phyloP scores from a whole-genome alignment of 92 coral and sea anemone species.

The Virgularia gustaviana region DNA sequence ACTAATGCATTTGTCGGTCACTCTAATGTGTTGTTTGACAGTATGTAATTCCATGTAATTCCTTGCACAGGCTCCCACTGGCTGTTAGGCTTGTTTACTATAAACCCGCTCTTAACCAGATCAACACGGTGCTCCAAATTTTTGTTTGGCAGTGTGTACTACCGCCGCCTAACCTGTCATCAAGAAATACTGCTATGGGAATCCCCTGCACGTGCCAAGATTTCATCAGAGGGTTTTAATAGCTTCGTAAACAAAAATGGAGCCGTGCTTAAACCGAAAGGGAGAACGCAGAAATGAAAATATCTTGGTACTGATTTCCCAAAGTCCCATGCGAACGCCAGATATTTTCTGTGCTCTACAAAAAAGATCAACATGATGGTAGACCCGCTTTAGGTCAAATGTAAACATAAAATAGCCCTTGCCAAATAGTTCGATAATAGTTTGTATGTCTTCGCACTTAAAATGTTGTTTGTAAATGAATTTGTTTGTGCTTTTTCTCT shows the following conservation, averaged over 20 bases:
- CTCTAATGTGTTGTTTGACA: not conserved
- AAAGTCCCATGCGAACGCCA: constrained; percentile 38
- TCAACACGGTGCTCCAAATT: constrained; percentile 32
- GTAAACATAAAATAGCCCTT: constrained; percentile 29
- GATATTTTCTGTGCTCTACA: constrained; percentile 14
- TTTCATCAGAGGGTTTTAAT: constrained; percentile 13
- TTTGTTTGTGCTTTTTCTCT: constrained; percentile 35
- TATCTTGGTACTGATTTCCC: constrained; percentile 8
- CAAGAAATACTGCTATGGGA: constrained; percentile 42
- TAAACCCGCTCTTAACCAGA: constrained; percentile 31
- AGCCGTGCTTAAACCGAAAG: constrained; percentile 25
- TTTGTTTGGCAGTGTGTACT: constrained; percentile 3
- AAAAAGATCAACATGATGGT: not conserved
- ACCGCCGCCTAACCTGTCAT: constrained; percentile 37
- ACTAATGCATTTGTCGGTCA: constrained; percentile 14
- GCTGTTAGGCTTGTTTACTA: constrained; percentile 23
- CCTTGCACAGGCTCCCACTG: constrained; percentile 23
- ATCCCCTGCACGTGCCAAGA: constrained; percentile 39
- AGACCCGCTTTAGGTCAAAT: constrained; percentile 28
- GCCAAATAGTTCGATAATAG: constrained; percentile 12
- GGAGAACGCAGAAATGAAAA: constrained; percentile 20
- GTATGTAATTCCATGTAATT: constrained; percentile 17
- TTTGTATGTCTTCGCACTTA: constrained; percentile 42
- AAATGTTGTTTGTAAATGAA: constrained; percentile 44
- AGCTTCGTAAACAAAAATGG: constrained; percentile 31